Percentiles rank a stretch among this genome's conserved stretches.
These are phyloP conservation scores for human DNA, from an alignment of 2,113 vertebrate genomes.

Conservation along the genomic window GRCh38 chr11:114225001-114225500, in stretches of 20 bases:
- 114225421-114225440: not conserved
- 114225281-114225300: not conserved
- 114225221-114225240: not conserved
- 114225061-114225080: not conserved
- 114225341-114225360: not conserved
- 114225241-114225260: not conserved
- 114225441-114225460: not conserved
- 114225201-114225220: not conserved
- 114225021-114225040: not conserved
- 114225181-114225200: not conserved
- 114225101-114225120: not conserved
- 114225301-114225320: not conserved
- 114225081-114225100: not conserved
- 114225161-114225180: not conserved
- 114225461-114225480: not conserved
- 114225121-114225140: not conserved
- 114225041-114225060: not conserved
- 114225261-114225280: not conserved
- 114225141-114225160: not conserved
- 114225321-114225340: not conserved
- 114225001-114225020: not conserved
- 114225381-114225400: not conserved
- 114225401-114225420: not conserved
- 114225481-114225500: not conserved
- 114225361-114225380: not conserved